Conservation (phyloP, 2,113 vertebrate species). For the Nyctibius bracteatus region DNA sequence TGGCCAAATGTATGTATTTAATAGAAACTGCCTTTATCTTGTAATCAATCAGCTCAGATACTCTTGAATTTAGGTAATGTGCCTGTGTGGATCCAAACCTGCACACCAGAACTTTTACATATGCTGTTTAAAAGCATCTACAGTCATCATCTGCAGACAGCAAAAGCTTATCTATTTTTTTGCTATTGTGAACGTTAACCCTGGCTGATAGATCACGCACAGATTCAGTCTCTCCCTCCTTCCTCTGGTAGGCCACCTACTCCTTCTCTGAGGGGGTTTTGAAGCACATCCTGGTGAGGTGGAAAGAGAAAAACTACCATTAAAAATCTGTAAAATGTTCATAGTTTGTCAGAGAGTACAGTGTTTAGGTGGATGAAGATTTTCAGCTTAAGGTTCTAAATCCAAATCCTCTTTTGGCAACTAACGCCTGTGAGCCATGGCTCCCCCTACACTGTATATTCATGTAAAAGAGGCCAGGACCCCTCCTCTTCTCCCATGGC, state of each 20-base stretch:
- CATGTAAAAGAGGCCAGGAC: not conserved
- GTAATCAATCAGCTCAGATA: not conserved
- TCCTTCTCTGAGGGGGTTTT: not conserved
- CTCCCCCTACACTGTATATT: accelerated
- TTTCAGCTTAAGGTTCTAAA: not conserved
- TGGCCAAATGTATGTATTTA: not conserved
- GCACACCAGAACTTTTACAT: not conserved
- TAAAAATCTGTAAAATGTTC: not conserved
- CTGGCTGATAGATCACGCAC: not conserved
- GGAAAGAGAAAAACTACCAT: not conserved
- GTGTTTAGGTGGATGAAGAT: not conserved
- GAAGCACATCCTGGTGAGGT: not conserved
- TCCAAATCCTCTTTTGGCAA: not conserved
- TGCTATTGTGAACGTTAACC: not conserved
- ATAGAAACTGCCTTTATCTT: not conserved
- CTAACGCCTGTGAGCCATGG: not conserved
- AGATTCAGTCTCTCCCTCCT: not conserved
- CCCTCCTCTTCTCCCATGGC: accelerated
- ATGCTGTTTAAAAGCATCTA: not conserved
- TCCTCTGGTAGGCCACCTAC: not conserved
- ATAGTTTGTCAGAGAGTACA: not conserved
- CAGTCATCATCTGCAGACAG: not conserved
- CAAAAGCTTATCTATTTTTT: not conserved
- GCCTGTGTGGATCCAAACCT: not conserved
- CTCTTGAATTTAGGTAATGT: not conserved